Percentiles rank a stretch among this genome's conserved stretches.
Conservation (phyloP, 1,140 invertebrate species). For the Pantala flavescens region DNA sequence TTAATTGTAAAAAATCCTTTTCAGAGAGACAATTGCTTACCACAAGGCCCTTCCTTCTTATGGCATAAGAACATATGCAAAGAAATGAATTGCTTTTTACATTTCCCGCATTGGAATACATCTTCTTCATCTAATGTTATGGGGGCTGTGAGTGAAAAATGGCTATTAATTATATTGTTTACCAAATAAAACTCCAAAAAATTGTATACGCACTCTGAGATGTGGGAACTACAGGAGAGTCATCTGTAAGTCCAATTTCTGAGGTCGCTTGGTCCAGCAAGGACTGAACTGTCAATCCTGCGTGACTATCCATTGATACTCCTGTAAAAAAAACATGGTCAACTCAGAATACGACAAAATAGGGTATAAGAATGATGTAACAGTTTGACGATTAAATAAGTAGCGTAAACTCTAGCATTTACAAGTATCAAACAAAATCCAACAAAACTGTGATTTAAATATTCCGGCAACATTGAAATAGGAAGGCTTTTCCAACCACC, state of each 20-base stretch:
- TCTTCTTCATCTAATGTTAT: constrained; percentile 46
- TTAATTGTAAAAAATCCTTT: no score
- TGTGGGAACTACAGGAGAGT: not conserved
- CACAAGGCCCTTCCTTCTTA: constrained; percentile 38
- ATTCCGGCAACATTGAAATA: constrained; percentile 23
- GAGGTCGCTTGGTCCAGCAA: constrained; percentile 30
- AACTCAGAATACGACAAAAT: constrained; percentile 9
- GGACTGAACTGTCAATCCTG: constrained; percentile 32
- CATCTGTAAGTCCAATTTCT: constrained; percentile 28
- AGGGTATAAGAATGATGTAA: not conserved
- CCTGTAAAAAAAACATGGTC: constrained; percentile 24
- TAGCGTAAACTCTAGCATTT: not conserved
- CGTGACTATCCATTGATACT: constrained; percentile 33
- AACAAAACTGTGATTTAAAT: constrained; percentile 14
- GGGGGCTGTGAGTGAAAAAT: constrained; percentile 20
- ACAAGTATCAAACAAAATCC: not conserved
- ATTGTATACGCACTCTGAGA: not conserved
- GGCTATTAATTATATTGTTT: not conserved
- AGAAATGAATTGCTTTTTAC: constrained; percentile 51
- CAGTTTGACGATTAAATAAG: not conserved
- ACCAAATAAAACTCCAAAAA: not conserved
- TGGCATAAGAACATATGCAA: constrained; percentile 45
- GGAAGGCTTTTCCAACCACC: constrained; percentile 19
- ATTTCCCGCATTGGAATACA: constrained; percentile 57
- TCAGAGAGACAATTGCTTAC: not conserved